Evolutionary conservation across 2,797 vertebrate genomes (phyloP).

Genomic region (Pseudotriccus pelzelni): DNA sequence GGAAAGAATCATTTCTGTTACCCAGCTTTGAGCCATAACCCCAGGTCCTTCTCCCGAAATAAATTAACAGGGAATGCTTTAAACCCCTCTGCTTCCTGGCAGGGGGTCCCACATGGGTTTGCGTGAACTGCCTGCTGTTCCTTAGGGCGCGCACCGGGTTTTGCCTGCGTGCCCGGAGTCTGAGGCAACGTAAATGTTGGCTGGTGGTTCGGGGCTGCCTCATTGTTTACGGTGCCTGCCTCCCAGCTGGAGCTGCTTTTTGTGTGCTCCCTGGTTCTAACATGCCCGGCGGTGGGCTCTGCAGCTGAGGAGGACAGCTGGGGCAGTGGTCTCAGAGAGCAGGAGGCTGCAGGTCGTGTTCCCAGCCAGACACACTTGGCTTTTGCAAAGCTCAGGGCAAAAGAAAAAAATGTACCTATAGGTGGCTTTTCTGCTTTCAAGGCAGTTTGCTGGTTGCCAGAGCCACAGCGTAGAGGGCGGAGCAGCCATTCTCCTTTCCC

Average conservation of each 20-base stretch:
- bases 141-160: fast-evolving
- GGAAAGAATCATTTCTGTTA: not conserved
- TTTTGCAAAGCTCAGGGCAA: not conserved
- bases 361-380: not conserved
- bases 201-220: not conserved
- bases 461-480: not conserved
- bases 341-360: not conserved
- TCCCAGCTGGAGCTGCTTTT: not conserved
- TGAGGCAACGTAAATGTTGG: fast-evolving
- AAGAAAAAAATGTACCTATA: not conserved
- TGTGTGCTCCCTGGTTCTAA: not conserved
- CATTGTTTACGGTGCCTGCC: not conserved
- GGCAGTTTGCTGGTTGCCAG: not conserved
- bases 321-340: not conserved
- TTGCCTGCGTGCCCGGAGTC: not conserved
- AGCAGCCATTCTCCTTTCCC: not conserved
- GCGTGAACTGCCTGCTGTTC: not conserved
- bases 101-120: not conserved
- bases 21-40: not conserved
- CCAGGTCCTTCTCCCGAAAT: not conserved
- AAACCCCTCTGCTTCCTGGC: fast-evolving
- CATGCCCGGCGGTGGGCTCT: not conserved
- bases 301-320: not conserved
- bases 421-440: not conserved
- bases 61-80: not conserved